A percentile compares a stretch with the other conserved stretches of the same genome.
These are phyloP conservation scores for Drosophila insularis DNA, from an alignment of 1,140 invertebrate genomes.

Conservation along the genomic window DNA sequence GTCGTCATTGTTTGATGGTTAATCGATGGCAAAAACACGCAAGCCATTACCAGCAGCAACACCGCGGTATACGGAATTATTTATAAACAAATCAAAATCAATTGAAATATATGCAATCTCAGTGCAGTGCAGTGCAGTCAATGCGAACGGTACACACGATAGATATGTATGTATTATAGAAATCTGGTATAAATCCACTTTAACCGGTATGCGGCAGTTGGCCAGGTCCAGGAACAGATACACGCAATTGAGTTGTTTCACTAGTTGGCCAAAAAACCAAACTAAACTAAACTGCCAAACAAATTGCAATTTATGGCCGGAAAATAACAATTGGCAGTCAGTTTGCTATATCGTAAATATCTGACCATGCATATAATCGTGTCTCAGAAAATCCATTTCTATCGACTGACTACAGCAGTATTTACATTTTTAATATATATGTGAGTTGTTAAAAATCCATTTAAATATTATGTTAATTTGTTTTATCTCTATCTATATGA, in stretches of 20 bases:
- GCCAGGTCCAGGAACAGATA: slow-evolving; percentile 21
- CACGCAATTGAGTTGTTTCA: slow-evolving; percentile 1
- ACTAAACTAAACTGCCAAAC: slow-evolving; percentile 29
- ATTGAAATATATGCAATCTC: slow-evolving; percentile 47
- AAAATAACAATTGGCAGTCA: slow-evolving; percentile 12
- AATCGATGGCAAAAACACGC: slow-evolving; percentile 42
- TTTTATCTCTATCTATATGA: too few relatives aligned
- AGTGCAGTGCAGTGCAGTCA: slow-evolving; percentile 23
- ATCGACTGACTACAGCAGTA: background rate
- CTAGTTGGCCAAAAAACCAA: slow-evolving; percentile 47
- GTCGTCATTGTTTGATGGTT: slow-evolving; percentile 23
- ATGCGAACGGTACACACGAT: background rate
- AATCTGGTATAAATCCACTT: slow-evolving; percentile 43
- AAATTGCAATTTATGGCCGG: slow-evolving; percentile 30
- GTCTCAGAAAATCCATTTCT: background rate
- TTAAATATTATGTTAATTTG: too few relatives aligned
- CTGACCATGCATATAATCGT: background rate
- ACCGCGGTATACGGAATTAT: slow-evolving; percentile 21
- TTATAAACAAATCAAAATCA: slow-evolving; percentile 67
- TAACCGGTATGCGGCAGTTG: slow-evolving; percentile 54
- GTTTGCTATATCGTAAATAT: background rate
- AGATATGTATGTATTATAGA: slow-evolving; percentile 2
- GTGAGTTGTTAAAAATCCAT: too few relatives aligned
- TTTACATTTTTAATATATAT: too few relatives aligned
- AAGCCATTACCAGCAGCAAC: background rate